Evolutionary conservation across 1,140 invertebrate species (phyloP), one percentile per base, ranked within the genome.

Genomic region (Luehdorfia chinensis): DNA sequence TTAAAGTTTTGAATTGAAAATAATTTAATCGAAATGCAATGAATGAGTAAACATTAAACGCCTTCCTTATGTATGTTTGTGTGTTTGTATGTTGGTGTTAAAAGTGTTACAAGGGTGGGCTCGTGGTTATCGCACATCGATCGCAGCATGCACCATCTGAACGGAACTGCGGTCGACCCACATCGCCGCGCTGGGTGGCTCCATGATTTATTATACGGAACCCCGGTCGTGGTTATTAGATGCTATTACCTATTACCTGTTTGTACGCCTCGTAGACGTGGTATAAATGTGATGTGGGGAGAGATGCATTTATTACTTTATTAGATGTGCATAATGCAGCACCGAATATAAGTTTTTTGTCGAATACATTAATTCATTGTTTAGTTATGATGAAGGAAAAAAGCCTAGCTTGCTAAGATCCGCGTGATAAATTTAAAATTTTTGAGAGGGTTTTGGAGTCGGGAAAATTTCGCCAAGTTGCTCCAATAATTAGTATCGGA

Each of bases 111-210:
- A 28, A 12, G 28, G 15, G 37, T 12, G 37, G 27, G 25, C 0
- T 16, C 16, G 9, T 21, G 9, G n/a, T 16, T 13, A 13, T 41
- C 7, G 15, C 25, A 6, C 9, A 8, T 25, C 37, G 23, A 28
- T 28, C 21, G 12, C 11, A 11, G 34, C 21, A n/a, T 27, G 31
- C 13, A 19, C 15, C 16, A 18, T 34, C 33, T 19, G 8, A n/a
- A n/a, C 6, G 31, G 31, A 12, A 18, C 33, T 30, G 9, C 33
- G 15, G 12, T 28, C 39, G 39, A 18, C 51, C 46, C 47, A 50
- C 45, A 48, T 48, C 46, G 14, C 7, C 46, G 7, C 34, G 15
- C 50, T 53, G 50, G 50, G 45, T 54, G 51, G 51, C 39, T 13
- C 12, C 8, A 41, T 47, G 45, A 54, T 54, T 48, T 48, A 48